phyloP scores from a whole-genome alignment of 2,113 vertebrate species.

The Gallinago jamesoni region DNA sequence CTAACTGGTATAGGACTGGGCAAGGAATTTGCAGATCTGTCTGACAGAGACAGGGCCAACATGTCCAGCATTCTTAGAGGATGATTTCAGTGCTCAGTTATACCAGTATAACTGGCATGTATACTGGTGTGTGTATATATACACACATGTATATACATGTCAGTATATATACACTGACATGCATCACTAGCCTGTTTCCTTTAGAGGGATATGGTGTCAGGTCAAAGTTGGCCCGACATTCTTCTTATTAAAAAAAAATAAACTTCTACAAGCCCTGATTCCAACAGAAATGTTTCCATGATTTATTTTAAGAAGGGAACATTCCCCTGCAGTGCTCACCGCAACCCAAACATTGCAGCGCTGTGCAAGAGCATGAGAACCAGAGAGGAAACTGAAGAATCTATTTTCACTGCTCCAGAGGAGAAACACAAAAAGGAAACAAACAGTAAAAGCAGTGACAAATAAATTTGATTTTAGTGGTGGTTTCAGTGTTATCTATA shows the following conservation, averaged over 20 bases:
- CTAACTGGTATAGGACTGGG: background rate
- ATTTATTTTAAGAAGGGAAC: conserved; percentile 67
- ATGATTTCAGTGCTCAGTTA: background rate
- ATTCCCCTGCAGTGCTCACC: conserved; percentile 59
- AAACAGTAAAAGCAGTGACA: background rate
- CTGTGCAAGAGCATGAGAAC: conserved; percentile 54
- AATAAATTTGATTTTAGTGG: background rate
- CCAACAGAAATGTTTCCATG: conserved; percentile 63
- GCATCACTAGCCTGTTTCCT: background rate
- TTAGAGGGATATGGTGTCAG: background rate
- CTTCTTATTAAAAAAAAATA: background rate
- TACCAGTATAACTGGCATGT: background rate
- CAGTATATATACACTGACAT: background rate
- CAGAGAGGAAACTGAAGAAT: conserved; percentile 9
- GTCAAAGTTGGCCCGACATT: conserved; percentile 10
- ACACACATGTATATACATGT: background rate
- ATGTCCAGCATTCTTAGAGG: background rate
- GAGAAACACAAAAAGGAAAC: conserved; percentile 2
- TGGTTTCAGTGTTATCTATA: background rate
- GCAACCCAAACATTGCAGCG: conserved; percentile 52
- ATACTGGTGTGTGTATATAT: background rate
- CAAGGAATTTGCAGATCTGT: background rate
- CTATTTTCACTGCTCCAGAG: conserved; percentile 34
- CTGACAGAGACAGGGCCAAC: background rate
- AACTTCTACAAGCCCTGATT: conserved; percentile 25